Evolutionary conservation across 2,888 invertebrate genomes (phyloP).

Genomic region (Eulithis prunata): DNA sequence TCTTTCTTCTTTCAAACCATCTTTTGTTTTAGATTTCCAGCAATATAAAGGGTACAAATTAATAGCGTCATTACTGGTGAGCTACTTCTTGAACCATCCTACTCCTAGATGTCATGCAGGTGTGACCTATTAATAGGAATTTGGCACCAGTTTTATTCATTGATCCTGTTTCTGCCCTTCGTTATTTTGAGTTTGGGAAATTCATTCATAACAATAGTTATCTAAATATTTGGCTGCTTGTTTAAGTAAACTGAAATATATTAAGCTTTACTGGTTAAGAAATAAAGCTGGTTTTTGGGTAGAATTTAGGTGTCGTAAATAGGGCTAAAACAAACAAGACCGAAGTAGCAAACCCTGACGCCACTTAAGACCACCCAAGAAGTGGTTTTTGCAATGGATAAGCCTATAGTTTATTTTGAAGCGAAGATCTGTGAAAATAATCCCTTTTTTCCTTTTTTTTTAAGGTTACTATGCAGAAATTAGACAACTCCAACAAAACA

Average conservation of each 20-base stretch:
- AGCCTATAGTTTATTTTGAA: conserved; percentile 67
- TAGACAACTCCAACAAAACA: neutral
- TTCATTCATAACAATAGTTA: conserved; percentile 80
- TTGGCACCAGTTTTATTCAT: conserved; percentile 31
- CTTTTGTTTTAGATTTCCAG: too few species aligned
- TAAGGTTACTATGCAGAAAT: conserved; percentile 8
- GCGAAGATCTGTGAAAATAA: conserved; percentile 60
- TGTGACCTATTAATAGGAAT: conserved; percentile 3
- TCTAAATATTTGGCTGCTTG: conserved; percentile 73
- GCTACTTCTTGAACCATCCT: too few species aligned
- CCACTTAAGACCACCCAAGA: conserved; percentile 80
- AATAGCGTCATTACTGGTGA: too few species aligned
- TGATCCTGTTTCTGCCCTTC: conserved; percentile 39
- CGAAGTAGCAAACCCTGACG: conserved; percentile 71
- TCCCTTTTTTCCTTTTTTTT: conserved; percentile 43
- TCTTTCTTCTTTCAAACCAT: too few species aligned
- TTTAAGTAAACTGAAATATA: conserved; percentile 51
- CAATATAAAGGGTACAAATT: too few species aligned
- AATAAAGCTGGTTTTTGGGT: conserved; percentile 32
- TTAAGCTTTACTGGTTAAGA: conserved; percentile 18
- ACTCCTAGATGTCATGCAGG: too few species aligned
- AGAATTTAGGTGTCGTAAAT: conserved; percentile 47
- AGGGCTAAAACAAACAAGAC: conserved; percentile 64
- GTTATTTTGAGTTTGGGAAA: conserved; percentile 64
- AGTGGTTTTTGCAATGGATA: conserved; percentile 69